Percentiles rank a stretch among this genome's conserved stretches.
Evolutionary conservation across 2,888 invertebrate species (phyloP).

Genomic region (Agapostemon virescens): DNA sequence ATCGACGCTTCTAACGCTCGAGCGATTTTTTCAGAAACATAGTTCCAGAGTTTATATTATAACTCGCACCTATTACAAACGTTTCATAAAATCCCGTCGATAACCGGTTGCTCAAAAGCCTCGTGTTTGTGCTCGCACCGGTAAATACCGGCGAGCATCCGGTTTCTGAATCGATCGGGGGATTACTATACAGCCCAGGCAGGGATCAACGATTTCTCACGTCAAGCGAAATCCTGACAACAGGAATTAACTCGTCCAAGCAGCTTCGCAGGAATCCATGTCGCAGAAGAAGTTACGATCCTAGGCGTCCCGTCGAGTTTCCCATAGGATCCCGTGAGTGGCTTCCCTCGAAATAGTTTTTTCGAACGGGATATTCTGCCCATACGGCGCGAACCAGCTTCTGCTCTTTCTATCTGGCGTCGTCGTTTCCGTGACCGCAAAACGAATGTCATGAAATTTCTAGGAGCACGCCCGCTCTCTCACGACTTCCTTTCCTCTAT

Average conservation of each 20-base stretch:
- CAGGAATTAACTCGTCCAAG: slow-evolving; percentile 49
- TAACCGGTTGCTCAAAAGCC: not conserved
- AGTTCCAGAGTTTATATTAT: not conserved
- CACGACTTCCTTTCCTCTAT: slow-evolving; percentile 45
- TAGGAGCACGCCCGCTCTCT: slow-evolving; percentile 45
- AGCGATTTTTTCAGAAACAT: not conserved
- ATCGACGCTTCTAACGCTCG: not conserved
- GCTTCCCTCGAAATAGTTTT: slow-evolving; percentile 59
- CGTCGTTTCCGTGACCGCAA: slow-evolving; percentile 62
- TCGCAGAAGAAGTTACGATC: slow-evolving; percentile 34
- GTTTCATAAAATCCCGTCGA: not conserved
- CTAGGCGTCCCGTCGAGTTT: slow-evolving; percentile 49
- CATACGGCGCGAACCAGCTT: slow-evolving; percentile 44
- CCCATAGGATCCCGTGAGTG: slow-evolving; percentile 49
- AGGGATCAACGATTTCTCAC: slow-evolving; percentile 51
- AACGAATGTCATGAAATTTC: slow-evolving; percentile 63
- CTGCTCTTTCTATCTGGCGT: slow-evolving; percentile 32
- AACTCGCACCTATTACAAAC: not conserved
- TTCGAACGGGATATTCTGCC: slow-evolving; percentile 32
- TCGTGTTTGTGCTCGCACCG: not conserved
- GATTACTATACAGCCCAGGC: not conserved
- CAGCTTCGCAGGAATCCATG: slow-evolving; percentile 38
- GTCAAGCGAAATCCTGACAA: slow-evolving; percentile 29
- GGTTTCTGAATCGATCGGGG: not conserved
- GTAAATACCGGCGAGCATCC: not conserved